These are phyloP conservation scores for Neosalanx taihuensis DNA, from an alignment of 2,797 vertebrate genomes.

Conservation along the genomic window DNA sequence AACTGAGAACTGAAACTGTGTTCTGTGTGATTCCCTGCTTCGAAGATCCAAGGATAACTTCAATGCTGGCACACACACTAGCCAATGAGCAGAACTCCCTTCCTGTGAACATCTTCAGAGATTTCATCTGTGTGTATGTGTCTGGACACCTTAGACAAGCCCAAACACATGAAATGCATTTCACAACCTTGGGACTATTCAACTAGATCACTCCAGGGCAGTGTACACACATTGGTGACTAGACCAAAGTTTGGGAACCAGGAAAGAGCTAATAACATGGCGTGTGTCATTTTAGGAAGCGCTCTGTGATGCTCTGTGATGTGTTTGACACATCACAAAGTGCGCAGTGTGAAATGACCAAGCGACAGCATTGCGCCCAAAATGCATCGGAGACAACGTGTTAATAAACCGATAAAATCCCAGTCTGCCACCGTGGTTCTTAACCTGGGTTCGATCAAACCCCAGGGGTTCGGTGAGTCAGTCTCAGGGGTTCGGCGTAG, in stretches of 20 bases:
- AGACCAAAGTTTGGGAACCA: background rate
- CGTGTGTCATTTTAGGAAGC: background rate
- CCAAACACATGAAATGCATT: background rate
- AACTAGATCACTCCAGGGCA: background rate
- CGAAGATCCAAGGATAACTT: background rate
- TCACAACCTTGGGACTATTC: background rate
- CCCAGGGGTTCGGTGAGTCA: no score
- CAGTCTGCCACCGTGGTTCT: no score
- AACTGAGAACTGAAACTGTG: background rate
- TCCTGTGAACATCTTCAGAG: background rate
- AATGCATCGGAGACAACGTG: conserved; percentile 3
- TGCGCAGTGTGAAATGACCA: conserved; percentile 14
- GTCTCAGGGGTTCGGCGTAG: no score
- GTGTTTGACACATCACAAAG: conserved; percentile 2
- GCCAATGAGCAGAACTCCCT: background rate
- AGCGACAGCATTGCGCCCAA: conserved; percentile 8
- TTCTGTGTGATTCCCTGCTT: background rate
- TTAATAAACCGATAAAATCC: no score
- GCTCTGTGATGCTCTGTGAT: no score
- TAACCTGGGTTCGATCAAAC: no score
- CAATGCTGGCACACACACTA: background rate
- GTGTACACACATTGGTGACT: no score
- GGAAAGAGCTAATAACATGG: background rate
- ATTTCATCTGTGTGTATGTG: background rate
- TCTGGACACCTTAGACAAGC: background rate